These are phyloP conservation scores for Heliconius hortense DNA, from an alignment of 2,888 invertebrate genomes.

Conservation along the genomic window DNA sequence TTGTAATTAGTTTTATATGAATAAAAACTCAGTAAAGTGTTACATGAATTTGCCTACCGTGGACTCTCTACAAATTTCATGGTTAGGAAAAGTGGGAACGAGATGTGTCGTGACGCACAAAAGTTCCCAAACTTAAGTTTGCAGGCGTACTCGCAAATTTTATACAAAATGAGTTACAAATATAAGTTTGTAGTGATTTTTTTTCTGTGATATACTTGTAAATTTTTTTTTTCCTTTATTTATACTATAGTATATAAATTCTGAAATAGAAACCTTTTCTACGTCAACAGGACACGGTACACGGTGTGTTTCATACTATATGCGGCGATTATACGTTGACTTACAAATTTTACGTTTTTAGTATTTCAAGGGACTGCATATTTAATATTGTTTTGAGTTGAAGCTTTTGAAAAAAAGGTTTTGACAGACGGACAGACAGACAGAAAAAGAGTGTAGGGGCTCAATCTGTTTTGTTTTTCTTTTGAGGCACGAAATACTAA, in stretches of 20 bases:
- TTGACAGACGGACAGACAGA: too few relatives aligned
- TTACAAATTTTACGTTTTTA: neutral
- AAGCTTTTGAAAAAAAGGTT: neutral
- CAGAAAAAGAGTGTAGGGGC: too few relatives aligned
- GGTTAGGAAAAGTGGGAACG: too few relatives aligned
- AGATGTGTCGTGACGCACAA: too few relatives aligned
- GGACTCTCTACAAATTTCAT: too few relatives aligned
- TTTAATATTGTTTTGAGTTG: neutral
- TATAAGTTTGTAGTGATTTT: neutral
- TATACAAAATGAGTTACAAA: neutral
- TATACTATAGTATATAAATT: neutral
- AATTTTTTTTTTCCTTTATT: neutral
- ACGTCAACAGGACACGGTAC: neutral
- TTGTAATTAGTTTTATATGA: too few relatives aligned
- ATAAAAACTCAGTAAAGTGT: too few relatives aligned
- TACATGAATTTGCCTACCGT: too few relatives aligned
- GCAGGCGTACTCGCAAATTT: neutral
- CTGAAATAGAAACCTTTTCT: neutral
- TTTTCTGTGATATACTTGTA: neutral
- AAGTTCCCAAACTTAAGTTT: neutral
- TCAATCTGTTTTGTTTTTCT: neutral
- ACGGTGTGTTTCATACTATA: neutral
- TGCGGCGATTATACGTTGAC: neutral
- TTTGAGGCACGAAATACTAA: neutral
- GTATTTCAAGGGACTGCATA: neutral